phyloP scores from a whole-genome alignment of 2,888 invertebrate species.

The Dryobotodes eremita region DNA sequence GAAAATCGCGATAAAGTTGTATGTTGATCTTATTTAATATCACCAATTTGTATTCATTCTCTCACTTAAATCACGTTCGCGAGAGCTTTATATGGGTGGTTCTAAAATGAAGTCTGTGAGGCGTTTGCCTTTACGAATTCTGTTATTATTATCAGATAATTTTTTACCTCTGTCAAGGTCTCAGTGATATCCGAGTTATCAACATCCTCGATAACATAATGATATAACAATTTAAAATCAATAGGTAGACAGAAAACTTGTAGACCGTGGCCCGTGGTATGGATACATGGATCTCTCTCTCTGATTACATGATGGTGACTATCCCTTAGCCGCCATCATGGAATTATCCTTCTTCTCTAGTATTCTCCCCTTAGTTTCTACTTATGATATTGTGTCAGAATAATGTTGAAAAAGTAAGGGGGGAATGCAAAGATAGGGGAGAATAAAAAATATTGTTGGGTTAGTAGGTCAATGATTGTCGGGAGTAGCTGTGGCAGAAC shows the following conservation, averaged over 20 bases:
- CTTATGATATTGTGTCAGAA: no score
- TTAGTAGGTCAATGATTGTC: no score
- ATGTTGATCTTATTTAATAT: not conserved
- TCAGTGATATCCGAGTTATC: not conserved
- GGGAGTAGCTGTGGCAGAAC: no score
- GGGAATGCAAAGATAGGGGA: no score
- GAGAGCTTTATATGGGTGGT: not conserved
- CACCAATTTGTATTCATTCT: not conserved
- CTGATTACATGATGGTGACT: no score
- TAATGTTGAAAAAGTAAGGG: no score
- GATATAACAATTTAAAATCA: not conserved
- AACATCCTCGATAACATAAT: not conserved
- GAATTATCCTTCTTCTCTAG: no score
- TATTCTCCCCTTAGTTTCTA: no score
- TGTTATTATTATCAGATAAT: not conserved
- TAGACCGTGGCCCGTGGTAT: no score
- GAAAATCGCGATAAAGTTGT: not conserved
- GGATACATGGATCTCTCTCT: no score
- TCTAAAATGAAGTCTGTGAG: not conserved
- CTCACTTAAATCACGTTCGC: not conserved
- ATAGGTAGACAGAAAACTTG: not conserved
- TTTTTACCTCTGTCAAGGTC: conserved; percentile 4
- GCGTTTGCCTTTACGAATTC: not conserved
- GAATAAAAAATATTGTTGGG: no score
- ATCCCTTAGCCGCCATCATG: no score